Conservation (phyloP, 2,797 vertebrate species). For the Ateles fusciceps region DNA sequence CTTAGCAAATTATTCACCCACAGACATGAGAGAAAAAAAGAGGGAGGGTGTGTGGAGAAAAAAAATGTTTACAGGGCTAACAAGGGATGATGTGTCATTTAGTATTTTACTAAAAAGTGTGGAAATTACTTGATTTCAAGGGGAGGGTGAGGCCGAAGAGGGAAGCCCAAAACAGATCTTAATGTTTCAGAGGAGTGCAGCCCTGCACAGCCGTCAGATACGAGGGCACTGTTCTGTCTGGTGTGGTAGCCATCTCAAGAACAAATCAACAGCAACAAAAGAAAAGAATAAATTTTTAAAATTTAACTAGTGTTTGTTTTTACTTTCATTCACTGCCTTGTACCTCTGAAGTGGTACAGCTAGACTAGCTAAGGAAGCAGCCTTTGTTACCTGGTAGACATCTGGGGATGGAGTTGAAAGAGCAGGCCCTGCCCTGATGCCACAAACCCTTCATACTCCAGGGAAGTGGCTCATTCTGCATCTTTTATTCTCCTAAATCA, state of each 20-base stretch:
- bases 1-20: conserved; percentile 49
- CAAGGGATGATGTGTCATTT: neutral
- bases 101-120: conserved; percentile 55
- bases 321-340: neutral
- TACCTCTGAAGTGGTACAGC: neutral
- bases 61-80: conserved; percentile 59
- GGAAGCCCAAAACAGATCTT: conserved; percentile 27
- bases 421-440: neutral
- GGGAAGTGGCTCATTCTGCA: neutral
- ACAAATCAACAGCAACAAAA: conserved; percentile 82
- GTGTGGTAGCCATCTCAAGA: conserved; percentile 91
- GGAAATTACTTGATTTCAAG: conserved; percentile 50
- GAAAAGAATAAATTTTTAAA: conserved; percentile 76
- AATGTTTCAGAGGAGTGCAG: conserved; percentile 25
- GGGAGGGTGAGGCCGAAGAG: neutral
- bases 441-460: neutral
- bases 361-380: no score
- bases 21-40: neutral
- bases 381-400: neutral
- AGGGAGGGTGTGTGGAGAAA: neutral
- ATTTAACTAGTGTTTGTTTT: conserved; percentile 53
- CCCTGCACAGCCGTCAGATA: conserved; percentile 46
- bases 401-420: neutral
- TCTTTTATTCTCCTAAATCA: neutral
- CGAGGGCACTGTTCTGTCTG: conserved; percentile 80